Evolutionary conservation across 2,888 invertebrate genomes (phyloP), one percentile per base, ranked within the genome.

Genomic region (Melikaiella ostensackeni): DNA sequence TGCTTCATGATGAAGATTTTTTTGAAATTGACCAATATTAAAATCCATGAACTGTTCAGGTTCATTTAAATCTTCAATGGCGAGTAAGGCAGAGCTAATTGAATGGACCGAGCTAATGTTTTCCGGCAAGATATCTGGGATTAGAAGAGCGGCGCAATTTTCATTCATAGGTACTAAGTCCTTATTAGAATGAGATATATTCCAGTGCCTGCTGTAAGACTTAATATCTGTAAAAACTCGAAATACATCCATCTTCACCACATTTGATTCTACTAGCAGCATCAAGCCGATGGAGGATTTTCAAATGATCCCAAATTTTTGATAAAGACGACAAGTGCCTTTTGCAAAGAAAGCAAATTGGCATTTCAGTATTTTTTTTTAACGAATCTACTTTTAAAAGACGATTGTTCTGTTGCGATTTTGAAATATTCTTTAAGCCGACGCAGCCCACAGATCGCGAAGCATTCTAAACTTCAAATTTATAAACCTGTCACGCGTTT

Each of bases 181-280:
- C n/a, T 50, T 6, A 50, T 19, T 50, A 50, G 46, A 19, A 50
- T 50, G 46, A 1, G n/a, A 50, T 50, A 5, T 16, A 61, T 61
- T 33, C 35, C 35, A 35, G 35, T 63, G 63, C 35, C 21, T 63
- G 4, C 63, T n/a, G 21, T 35, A 63, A 63, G 21, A 35, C 2
- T 63, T 63, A 11, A 63, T 63, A 35, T 35, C 38, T 63, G 38
- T 7, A 4, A 38, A 63, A 21, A 19, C n/a, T 7, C 38, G 63
- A n/a, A 63, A 38, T 35, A 13, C 63, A 63, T 19, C 19, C 63
- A n/a, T 21, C 35, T 35, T 63, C 63, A 63, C 35, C 63, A 35
- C 63, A 38, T 63, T n/a, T 33, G 35, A 35, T 35, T 63, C 35
- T 35, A 9, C n/a, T 38, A 19, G 33, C 7, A 6, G n/a, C n/a